These are phyloP conservation scores for Sipha flava DNA, from an alignment of 1,140 invertebrate genomes.

Conservation along the genomic window DNA sequence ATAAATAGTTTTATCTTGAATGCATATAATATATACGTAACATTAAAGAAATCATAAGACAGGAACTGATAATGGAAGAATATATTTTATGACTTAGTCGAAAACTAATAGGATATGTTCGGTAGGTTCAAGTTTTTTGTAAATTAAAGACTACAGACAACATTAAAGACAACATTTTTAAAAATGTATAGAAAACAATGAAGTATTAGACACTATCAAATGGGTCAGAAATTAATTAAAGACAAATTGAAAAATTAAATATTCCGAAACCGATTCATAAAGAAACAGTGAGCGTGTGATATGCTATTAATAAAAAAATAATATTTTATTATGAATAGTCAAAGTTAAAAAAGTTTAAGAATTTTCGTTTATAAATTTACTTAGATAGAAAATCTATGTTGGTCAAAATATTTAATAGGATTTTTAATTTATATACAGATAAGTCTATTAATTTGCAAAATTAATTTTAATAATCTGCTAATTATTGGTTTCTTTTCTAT, in stretches of 20 bases:
- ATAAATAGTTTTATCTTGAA: not conserved
- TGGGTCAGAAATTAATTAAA: not conserved
- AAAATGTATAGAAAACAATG: not conserved
- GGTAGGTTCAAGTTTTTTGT: not conserved
- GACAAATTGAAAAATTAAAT: not conserved
- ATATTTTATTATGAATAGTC: too few relatives aligned
- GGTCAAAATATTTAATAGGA: too few relatives aligned
- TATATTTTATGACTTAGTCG: not conserved
- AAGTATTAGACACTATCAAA: not conserved
- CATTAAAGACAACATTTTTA: not conserved
- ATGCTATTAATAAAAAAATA: too few relatives aligned
- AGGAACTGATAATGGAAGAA: not conserved
- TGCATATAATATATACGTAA: not conserved
- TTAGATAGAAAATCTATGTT: too few relatives aligned
- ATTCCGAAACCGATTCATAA: too few relatives aligned
- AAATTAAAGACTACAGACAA: not conserved
- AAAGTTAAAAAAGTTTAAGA: too few relatives aligned
- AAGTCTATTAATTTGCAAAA: too few relatives aligned
- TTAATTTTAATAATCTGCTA: too few relatives aligned
- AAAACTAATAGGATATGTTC: not conserved
- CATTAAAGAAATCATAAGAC: not conserved
- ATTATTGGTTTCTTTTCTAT: too few relatives aligned
- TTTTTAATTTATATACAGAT: too few relatives aligned
- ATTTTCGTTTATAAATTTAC: too few relatives aligned
- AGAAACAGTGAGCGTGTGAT: too few relatives aligned